Percentiles rank a stretch among this genome's conserved stretches.
Evolutionary conservation across 92 coral and sea anemone species (phyloP).

Genomic region (Heliopora coerulea): DNA sequence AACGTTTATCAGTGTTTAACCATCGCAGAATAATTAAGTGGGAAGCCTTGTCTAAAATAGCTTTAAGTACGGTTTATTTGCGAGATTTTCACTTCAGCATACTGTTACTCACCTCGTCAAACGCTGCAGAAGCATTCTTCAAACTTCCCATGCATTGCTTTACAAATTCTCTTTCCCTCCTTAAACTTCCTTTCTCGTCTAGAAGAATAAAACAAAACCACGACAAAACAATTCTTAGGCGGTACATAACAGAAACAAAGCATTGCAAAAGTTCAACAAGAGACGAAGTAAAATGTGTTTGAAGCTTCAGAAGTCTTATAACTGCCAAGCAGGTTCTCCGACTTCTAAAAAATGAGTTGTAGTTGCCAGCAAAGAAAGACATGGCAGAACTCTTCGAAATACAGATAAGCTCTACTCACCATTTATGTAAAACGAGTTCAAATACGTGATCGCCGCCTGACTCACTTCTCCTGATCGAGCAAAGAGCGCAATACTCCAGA

Average conservation of each 20-base stretch:
- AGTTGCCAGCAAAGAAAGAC: too few relatives aligned
- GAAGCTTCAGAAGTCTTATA: too few relatives aligned
- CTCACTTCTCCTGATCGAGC: slow-evolving; percentile 86
- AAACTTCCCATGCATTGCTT: slow-evolving; percentile 82
- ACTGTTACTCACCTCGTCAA: slow-evolving; percentile 51
- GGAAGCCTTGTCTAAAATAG: too few relatives aligned
- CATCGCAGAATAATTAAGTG: too few relatives aligned
- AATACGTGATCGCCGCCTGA: slow-evolving; percentile 88
- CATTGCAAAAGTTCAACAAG: too few relatives aligned
- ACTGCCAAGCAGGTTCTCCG: too few relatives aligned
- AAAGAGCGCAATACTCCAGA: slow-evolving; percentile 89
- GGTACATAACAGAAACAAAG: neutral
- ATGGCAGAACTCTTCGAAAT: neutral
- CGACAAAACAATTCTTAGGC: neutral
- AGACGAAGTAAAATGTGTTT: too few relatives aligned
- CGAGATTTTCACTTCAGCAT: too few relatives aligned
- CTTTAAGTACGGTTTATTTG: too few relatives aligned
- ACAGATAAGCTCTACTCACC: slow-evolving; percentile 63
- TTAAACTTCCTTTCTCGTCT: slow-evolving; percentile 92
- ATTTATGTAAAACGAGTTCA: slow-evolving; percentile 88
- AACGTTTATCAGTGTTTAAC: too few relatives aligned
- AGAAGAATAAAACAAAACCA: neutral
- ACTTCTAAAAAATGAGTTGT: too few relatives aligned
- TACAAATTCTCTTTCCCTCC: slow-evolving; percentile 84
- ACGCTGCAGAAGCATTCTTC: slow-evolving; percentile 68